Evolutionary conservation across 2,797 vertebrate species (phyloP).

Genomic region (Rhabdophis nuchalis): DNA sequence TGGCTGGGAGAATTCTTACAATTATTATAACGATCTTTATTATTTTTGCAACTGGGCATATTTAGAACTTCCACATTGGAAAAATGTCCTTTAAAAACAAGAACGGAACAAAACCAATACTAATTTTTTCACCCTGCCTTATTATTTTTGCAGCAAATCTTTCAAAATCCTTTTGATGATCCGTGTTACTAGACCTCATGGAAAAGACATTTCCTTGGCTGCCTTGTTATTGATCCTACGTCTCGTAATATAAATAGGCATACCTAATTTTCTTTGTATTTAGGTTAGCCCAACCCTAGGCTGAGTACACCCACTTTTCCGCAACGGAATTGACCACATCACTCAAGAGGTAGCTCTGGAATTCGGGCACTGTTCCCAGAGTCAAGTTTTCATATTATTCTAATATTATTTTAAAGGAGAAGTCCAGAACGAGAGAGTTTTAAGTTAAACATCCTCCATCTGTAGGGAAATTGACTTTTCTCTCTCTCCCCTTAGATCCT

Average conservation of each 20-base stretch:
- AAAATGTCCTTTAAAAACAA: neutral
- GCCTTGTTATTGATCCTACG: neutral
- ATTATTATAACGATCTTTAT: neutral
- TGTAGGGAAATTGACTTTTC: neutral
- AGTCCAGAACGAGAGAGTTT: neutral
- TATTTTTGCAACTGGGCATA: neutral
- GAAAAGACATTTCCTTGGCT: neutral
- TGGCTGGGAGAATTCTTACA: neutral
- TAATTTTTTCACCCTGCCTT: neutral
- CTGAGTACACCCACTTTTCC: neutral
- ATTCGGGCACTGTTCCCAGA: neutral
- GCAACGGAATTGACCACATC: constrained; percentile 5
- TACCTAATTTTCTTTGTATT: neutral
- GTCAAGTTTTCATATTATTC: constrained; percentile 30
- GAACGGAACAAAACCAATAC: neutral
- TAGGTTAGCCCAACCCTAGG: neutral
- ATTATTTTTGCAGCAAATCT: neutral
- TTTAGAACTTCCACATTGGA: neutral
- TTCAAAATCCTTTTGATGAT: constrained; percentile 11
- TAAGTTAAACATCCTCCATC: neutral
- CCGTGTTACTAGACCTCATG: constrained; percentile 9
- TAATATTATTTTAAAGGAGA: neutral
- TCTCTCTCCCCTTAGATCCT: neutral
- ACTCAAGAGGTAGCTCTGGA: constrained; percentile 7
- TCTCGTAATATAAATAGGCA: neutral